A percentile compares a stretch with the other conserved stretches of the same genome.
Conservation (phyloP, 1,140 invertebrate genomes). For the Drosophila kikkawai region DNA sequence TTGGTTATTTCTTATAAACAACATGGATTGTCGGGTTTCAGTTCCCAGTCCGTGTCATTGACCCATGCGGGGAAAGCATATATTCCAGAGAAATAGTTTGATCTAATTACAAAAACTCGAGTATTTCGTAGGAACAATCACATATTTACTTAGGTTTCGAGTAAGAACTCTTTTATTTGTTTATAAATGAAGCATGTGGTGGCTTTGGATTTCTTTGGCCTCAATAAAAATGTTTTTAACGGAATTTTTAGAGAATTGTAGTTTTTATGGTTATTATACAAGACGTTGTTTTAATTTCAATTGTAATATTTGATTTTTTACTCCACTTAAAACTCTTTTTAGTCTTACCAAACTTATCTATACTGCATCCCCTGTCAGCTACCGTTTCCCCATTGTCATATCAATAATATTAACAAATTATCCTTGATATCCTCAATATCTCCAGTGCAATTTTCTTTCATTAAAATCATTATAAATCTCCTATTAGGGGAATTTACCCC, state of each 20-base stretch:
- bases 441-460: neutral
- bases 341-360: neutral
- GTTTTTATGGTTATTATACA: neutral
- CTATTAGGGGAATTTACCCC: slow-evolving; percentile 1
- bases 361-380: neutral
- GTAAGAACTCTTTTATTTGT: neutral
- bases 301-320: neutral
- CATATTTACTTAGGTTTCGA: neutral
- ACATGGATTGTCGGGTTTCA: slow-evolving; percentile 11
- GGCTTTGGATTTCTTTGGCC: no score
- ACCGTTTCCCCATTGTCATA: neutral
- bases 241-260: neutral
- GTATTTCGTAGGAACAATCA: neutral
- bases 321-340: neutral
- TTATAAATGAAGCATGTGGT: neutral
- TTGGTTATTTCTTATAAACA: slow-evolving; percentile 42
- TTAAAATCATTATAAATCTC: neutral
- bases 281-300: neutral
- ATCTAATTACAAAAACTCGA: neutral
- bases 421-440: neutral
- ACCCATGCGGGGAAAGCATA: slow-evolving; percentile 1
- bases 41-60: slow-evolving; percentile 22
- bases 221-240: neutral
- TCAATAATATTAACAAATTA: slow-evolving; percentile 1
- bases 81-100: neutral